Base-by-base conservation (phyloP, 2,113 vertebrate genomes). In the cat (Felis catus) region DNA sequence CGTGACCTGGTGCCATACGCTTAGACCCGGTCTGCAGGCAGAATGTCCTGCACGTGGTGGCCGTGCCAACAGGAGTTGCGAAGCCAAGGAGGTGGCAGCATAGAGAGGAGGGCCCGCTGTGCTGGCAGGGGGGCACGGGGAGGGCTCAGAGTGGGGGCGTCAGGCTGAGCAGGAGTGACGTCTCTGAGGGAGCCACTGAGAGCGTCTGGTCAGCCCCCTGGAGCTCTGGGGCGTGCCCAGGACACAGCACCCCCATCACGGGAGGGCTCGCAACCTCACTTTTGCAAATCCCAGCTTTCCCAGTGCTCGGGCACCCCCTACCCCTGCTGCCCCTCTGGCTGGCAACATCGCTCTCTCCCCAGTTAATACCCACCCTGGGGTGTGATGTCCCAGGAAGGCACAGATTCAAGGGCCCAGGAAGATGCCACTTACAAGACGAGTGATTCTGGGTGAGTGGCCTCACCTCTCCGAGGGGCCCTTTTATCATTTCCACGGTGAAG, bases 21-120 rank as follows among this genome's bases (percentile, higher is more conserved):
- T 7, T 41, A 39, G 21, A 73, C 41, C 39, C 23, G 4, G 5
- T 0, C 3, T 36, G 1, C 29, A 45, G n/a, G n/a, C n/a, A 45
- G 87, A 45, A 65, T 10, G 45, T 39, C 58, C 45, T 7, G 11
- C 41, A 19, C 63, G 39, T 4, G 18, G 36, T 4, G 0, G 33
- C 7, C 55, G 16, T 2, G 3, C 19, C 14, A 41, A 41, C 1
- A 13, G 41, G 66, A 39, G 7, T 14, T 0, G 27, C 7, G 0
- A 9, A 33, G 33, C 21, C 0, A 0, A 66, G 70, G 12, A 61
- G 13, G 27, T 1, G 53, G 73, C 18, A 5, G 3, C 3, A 3
- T 16, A 16, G 29, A 48, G 51, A 39, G 14, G 53, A 14, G 10
- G 41, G 1, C 45, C 41, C 12, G 7, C 58, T 8, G n/a, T 33